Base-by-base conservation (phyloP, 2,797 vertebrate genomes). In the Alcedo atthis region DNA sequence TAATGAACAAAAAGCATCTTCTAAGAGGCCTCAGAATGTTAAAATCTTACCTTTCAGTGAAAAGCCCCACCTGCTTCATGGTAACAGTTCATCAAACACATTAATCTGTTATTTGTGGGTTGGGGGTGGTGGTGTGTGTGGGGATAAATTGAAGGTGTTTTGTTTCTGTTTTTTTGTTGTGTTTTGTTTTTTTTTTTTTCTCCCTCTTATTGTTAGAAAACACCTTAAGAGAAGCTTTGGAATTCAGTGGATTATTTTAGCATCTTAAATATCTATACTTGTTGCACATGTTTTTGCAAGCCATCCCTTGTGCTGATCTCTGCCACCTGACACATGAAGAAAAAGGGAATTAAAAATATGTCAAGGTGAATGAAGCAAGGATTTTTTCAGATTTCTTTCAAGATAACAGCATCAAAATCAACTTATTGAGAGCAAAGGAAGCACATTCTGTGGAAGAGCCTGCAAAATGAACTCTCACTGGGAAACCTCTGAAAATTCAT, bases 401-500 rank as follows among this genome's bases (percentile, higher is more conserved):
- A 55, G 45, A 45, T 80, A 67, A 32, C 9, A n/a, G 9, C 57
- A 49, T 40, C 49, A 57, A 79, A 80, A 18, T 5, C 17, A 57
- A 30, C 10, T 61, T 87, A 5, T 53, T 61, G 54, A 90, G 81
- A 80, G 54, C 61, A 80, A 61, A 80, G 54, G n/a, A 33, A 49
- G 25, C 25, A 9, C 26, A 14, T 49, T 49, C 48, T 49, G 8
- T 26, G 25, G 25, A 69, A 76, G 51, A 83, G 26, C 7, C 24
- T 66, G 32, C 18, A 14, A 74, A 82, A 2, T 79, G 64, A 90
- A 32, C 24, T 67, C 91, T 30, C 43, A n/a, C 73, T 55, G 19
- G 79, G 71, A 79, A 91, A 80, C 22, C 42, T 85, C 73, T 92
- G 81, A 53, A 84, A 80, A 90, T 78, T 79, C 58, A 40, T 70